Conservation (phyloP, 2,797 vertebrate genomes). For the Squalus acanthias region DNA sequence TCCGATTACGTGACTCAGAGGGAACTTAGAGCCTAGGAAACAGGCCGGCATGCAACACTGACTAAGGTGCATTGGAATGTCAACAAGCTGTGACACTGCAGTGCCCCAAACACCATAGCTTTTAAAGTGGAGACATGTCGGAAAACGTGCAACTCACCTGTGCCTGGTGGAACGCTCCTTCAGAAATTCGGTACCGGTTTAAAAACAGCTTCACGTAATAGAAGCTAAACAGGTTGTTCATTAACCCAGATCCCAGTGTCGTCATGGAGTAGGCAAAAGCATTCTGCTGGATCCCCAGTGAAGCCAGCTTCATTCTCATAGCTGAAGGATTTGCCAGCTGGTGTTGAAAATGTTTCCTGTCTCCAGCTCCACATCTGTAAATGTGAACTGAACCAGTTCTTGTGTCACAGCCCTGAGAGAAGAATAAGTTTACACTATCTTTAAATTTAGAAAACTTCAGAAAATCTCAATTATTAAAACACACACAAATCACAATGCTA, state of each 20-base stretch:
- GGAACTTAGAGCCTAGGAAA: background rate
- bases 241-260: conserved; percentile 76
- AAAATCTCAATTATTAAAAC: background rate
- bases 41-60: background rate
- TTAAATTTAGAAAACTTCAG: background rate
- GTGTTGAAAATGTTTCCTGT: background rate
- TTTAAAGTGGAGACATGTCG: background rate
- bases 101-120: background rate
- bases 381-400: background rate
- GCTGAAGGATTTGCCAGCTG: background rate
- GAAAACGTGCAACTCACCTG: conserved; percentile 61
- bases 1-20: background rate
- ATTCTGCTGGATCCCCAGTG: conserved; percentile 55
- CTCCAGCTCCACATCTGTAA: background rate
- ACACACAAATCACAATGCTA: background rate
- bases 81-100: background rate
- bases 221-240: conserved; percentile 85
- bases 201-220: conserved; percentile 88
- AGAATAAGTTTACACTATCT: background rate
- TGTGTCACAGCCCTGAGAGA: background rate
- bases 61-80: background rate
- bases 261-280: conserved; percentile 79
- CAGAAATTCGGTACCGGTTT: conserved; percentile 76
- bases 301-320: conserved; percentile 48
- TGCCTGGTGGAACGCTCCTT: conserved; percentile 73